Conservation (phyloP, 2,113 vertebrate genomes). For the Typhlomys cinereus region DNA sequence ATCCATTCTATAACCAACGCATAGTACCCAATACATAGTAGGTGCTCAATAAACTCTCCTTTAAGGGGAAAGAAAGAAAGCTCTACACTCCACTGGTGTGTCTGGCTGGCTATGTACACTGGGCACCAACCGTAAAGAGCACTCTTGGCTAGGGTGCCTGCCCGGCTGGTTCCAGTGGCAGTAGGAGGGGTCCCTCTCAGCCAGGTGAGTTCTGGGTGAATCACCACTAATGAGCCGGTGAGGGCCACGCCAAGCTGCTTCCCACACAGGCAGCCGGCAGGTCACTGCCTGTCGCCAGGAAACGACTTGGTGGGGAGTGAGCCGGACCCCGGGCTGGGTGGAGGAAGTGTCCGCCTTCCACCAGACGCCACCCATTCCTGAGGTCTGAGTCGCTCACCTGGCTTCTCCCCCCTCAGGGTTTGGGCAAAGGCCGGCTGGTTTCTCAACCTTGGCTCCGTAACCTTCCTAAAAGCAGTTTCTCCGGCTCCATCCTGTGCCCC, state of each 20-base stretch:
- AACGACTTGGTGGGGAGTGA: not conserved
- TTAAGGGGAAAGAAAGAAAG: not conserved
- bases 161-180: conserved; percentile 48
- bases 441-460: conserved; percentile 14
- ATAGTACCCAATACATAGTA: not conserved
- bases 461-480: conserved; percentile 70
- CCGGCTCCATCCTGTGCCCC: not conserved
- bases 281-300: conserved; percentile 77
- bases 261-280: conserved; percentile 74
- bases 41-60: not conserved
- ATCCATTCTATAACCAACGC: not conserved
- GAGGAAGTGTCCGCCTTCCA: conserved; percentile 24
- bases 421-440: too few relatives aligned
- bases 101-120: not conserved
- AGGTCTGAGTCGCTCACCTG: conserved; percentile 62
- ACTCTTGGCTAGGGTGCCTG: not conserved
- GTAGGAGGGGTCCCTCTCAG: conserved; percentile 48
- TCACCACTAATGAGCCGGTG: conserved; percentile 71
- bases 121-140: not conserved
- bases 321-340: conserved; percentile 59
- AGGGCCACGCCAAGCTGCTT: conserved; percentile 64
- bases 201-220: conserved; percentile 78
- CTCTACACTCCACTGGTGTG: not conserved
- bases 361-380: conserved; percentile 64
- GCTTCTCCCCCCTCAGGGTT: not conserved